Evolutionary conservation across 92 coral and sea anemone genomes (phyloP), one percentile per base, ranked within the genome.

Genomic region (Meandrina meandrites): DNA sequence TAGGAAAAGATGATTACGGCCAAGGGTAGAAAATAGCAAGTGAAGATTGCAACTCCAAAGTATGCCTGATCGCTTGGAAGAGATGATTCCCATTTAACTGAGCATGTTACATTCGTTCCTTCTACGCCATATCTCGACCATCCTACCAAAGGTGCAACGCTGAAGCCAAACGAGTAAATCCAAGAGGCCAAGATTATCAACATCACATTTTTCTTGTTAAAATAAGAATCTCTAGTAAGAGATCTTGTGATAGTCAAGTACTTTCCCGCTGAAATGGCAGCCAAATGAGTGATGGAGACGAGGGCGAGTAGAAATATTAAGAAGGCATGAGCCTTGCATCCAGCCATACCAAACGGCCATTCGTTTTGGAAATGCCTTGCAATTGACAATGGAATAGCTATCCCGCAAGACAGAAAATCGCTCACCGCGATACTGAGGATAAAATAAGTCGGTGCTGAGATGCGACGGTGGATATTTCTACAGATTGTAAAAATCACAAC

Each of bases 241-340:
- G 93, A 91, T 58, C 70, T 88, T 83, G 71, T 82, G 42, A 93
- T 91, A 27, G 96, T 93, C 31, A 93, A 76, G 51, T 93, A 93
- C 74, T 91, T 93, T 81, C 84, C 96, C 24, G 79, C 81, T 10
- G 96, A 87, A 47, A 92, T 80, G 48, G 87, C 81, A 0, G 88
- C 84, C 56, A 93, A 69, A 54, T 91, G 94, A 32, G 91, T 58
- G 66, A 90, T 81, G 8, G 96, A 81, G n/a, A 93, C 92, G 40
- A 91, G 87, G 1, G 88, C 96, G 51, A 93, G 81, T 5, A 85
- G 75, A 75, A 88, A 93, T 76, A 93, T 87, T 48, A 93, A 69
- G 37, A 93, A 93, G 7, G 96, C 96, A 76, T 91, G 94, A 28
- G 86, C 75, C 17, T 81, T 70, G 27, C 96, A 93, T 24, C 92